A percentile compares a stretch with the other conserved stretches of the same genome.
Conservation (phyloP, 2,888 invertebrate genomes). For the Hesperia comma region DNA sequence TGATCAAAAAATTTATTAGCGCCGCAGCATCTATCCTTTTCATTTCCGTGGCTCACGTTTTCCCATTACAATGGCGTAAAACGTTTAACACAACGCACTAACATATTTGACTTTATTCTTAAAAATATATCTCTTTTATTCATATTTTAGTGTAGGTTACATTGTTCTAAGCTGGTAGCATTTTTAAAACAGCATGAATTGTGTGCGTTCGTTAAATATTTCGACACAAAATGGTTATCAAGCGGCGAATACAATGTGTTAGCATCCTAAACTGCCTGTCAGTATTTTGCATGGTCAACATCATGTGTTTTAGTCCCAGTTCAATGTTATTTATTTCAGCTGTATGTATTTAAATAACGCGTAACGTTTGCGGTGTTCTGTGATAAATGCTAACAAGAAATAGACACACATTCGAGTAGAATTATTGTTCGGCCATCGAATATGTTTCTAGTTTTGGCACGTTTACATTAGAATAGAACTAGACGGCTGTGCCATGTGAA, state of each 20-base stretch:
- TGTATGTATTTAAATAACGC: constrained; percentile 32
- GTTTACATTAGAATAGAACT: not conserved
- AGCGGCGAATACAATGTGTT: constrained; percentile 1
- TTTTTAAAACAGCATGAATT: too few species aligned
- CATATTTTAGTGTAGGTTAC: too few species aligned
- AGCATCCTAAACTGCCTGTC: not conserved
- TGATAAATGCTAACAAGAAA: constrained; percentile 5
- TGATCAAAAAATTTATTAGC: too few species aligned
- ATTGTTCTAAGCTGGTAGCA: too few species aligned
- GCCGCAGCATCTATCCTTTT: too few species aligned
- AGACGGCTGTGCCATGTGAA: not conserved
- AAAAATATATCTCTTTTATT: too few species aligned
- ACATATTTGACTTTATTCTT: too few species aligned
- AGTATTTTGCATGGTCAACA: constrained; percentile 11
- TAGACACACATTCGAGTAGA: constrained; percentile 1
- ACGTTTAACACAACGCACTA: too few species aligned
- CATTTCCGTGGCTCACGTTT: too few species aligned
- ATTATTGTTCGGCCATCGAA: constrained; percentile 30
- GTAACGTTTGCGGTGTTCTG: constrained; percentile 21
- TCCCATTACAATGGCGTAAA: too few species aligned
- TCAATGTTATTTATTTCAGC: constrained; percentile 29
- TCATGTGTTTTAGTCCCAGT: constrained; percentile 32
- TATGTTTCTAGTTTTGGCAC: constrained; percentile 5
- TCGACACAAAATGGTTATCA: not conserved
- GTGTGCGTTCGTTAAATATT: not conserved